phyloP scores from a whole-genome alignment of 2,888 invertebrate genomes.

The Leptura quadrifasciata region DNA sequence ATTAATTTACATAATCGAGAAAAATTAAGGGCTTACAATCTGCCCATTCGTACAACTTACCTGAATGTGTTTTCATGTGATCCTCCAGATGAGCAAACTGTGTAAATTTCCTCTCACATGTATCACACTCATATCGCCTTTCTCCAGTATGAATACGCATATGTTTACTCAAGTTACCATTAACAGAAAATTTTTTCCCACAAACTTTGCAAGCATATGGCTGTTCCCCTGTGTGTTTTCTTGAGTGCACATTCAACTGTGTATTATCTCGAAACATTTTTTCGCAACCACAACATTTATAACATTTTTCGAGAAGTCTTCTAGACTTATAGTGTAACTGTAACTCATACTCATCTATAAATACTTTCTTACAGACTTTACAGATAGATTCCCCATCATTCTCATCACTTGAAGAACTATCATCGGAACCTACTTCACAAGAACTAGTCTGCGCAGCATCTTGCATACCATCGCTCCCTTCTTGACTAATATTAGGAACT shows the following conservation, averaged over 20 bases:
- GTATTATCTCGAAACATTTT: conserved; percentile 69
- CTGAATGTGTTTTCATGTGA: conserved; percentile 68
- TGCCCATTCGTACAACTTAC: conserved; percentile 43
- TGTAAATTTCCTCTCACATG: conserved; percentile 68
- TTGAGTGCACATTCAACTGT: conserved; percentile 67
- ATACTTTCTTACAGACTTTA: conserved; percentile 64
- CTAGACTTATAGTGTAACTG: conserved; percentile 61
- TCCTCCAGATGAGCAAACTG: conserved; percentile 70
- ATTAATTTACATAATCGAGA: no score
- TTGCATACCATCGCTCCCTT: not conserved
- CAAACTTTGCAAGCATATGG: conserved; percentile 68
- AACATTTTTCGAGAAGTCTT: conserved; percentile 60
- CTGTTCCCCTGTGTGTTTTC: conserved; percentile 70
- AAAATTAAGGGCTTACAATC: no score
- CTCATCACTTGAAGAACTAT: conserved; percentile 29
- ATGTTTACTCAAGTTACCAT: conserved; percentile 70
- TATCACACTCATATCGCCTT: conserved; percentile 66
- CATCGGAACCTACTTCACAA: conserved; percentile 13
- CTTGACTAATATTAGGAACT: not conserved
- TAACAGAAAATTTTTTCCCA: conserved; percentile 68
- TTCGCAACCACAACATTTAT: conserved; percentile 67
- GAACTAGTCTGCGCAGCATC: not conserved
- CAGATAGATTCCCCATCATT: conserved; percentile 55
- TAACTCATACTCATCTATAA: conserved; percentile 57
- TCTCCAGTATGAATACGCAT: conserved; percentile 69